phyloP scores from a whole-genome alignment of 2,888 invertebrate genomes.

The Stenodema calcarata region DNA sequence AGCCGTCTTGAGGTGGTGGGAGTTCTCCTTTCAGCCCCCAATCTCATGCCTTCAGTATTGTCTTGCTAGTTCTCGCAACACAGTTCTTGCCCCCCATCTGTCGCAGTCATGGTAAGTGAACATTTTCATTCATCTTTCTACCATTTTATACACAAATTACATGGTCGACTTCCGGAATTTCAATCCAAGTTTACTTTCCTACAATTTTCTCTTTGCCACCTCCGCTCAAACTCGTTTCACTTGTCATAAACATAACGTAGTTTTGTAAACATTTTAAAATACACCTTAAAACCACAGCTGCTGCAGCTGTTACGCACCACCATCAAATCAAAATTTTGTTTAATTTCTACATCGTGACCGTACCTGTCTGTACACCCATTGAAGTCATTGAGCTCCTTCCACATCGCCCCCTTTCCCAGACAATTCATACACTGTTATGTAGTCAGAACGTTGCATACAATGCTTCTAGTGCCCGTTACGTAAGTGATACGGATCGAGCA shows the following conservation, averaged over 20 bases:
- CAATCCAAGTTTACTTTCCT: background rate
- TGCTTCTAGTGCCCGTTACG: background rate
- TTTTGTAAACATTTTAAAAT: background rate
- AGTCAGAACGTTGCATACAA: background rate
- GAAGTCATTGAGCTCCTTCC: background rate
- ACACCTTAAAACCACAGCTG: background rate
- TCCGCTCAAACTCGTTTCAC: no score
- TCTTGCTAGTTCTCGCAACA: conserved; percentile 44
- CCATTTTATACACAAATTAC: background rate
- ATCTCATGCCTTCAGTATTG: conserved; percentile 33
- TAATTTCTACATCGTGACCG: background rate
- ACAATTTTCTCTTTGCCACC: background rate
- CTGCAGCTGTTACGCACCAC: background rate
- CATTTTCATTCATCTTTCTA: background rate
- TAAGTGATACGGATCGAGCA: background rate
- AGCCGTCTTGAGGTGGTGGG: conserved; percentile 21
- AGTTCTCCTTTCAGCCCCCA: background rate
- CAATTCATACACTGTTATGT: background rate
- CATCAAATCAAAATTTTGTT: background rate
- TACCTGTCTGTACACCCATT: background rate
- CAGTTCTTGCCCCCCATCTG: conserved; percentile 14
- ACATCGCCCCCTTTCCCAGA: background rate
- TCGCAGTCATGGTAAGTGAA: conserved; percentile 36
- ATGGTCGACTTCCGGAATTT: background rate
- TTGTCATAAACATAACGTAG: background rate